Base-by-base conservation (phyloP, 2,888 invertebrate genomes). In the Orthosia gothica region DNA sequence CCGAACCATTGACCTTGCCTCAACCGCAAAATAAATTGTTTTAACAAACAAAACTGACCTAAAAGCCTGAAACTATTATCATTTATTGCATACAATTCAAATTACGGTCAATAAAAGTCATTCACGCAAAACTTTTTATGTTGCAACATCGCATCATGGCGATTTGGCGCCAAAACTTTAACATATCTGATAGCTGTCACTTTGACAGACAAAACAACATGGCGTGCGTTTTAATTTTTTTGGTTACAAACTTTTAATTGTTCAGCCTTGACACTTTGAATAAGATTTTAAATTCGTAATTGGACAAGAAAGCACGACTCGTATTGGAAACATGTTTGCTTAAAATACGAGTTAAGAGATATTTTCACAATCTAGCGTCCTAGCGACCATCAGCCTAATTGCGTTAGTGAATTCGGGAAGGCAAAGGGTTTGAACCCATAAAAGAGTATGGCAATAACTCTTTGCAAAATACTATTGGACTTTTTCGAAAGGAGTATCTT, bases 31-130 rank as follows among this genome's bases (percentile, higher is more conserved):
- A 71, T 40, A 78, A 70, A 62, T 70, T 66, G 64, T 78, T 82
- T 65, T 49, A 82, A 47, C 66, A 59, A 66, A 70, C 49, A 78
- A 52, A 70, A 63, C 4, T 23, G 65, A 58, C 78, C 78, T 49
- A 50, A 9, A 66, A 54, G 77, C 65, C 26, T 45, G 16, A 13
- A 76, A 57, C 66, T 15, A 67, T 58, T 65, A 65, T 45, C 32
- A 45, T 55, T 77, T 77, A 57, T 57, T 73, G 80, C 84, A 83
- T 55, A 50, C 45, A 64, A 73, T 52, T 32, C 49, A 67, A 62
- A 83, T 83, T 68, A 58, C 57, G 32, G 57, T n/a, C 32, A 63
- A 71, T 78, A 76, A 79, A 79, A 83, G 49, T 54, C 65, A 58
- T 79, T 83, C 68, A 67, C 63, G 66, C 79, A 26, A 13, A 45